Evolutionary conservation across 2,113 vertebrate genomes (phyloP), one percentile per base, ranked within the genome.

Genomic region (Amphiprion ocellaris): DNA sequence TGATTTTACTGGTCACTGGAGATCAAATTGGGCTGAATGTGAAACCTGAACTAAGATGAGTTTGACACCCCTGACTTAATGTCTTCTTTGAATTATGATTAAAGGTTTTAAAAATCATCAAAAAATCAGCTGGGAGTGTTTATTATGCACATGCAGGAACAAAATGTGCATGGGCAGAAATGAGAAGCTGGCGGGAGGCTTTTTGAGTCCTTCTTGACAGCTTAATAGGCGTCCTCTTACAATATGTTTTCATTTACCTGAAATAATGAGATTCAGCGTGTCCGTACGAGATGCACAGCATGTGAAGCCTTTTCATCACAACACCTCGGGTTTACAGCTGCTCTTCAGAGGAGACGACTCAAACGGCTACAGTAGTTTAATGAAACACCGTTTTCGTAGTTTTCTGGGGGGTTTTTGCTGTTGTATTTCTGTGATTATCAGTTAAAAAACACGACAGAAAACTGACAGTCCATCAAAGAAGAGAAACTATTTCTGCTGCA

Each of bases 151-250:
- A n/a, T 17, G 9, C 44, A 66, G 46, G 47, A 60, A 58, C 19
- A 61, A 63, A 75, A 63, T 47, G n/a, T 50, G 61, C 10, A 5
- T 33, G 21, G 53, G 80, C 21, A 50, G 23, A 33, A 83, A 66
- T 54, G 54, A 69, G 56, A 65, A 26, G 30, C 41, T 26, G 0
- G 54, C 69, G 33, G 33, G 46, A 74, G 15, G 58, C 50, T 53
- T 6, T 14, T 5, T 39, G 61, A 83, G 49, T 24, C n/a, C n/a
- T 69, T 46, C 56, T 54, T 46, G 33, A 68, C 69, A 73, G 46
- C 74, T 54, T 77, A 82, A 85, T 81, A 16, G 69, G 10, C 55
- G 21, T 54, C 54, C 14, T 30, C 44, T 56, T 53, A 81, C 60
- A 50, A 65, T 69, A 59, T 75, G 23, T 74, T 88, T 67, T 66